Evolutionary conservation across 1,140 invertebrate genomes (phyloP), one percentile per base, ranked within the genome.

Genomic region (Portunus trituberculatus): DNA sequence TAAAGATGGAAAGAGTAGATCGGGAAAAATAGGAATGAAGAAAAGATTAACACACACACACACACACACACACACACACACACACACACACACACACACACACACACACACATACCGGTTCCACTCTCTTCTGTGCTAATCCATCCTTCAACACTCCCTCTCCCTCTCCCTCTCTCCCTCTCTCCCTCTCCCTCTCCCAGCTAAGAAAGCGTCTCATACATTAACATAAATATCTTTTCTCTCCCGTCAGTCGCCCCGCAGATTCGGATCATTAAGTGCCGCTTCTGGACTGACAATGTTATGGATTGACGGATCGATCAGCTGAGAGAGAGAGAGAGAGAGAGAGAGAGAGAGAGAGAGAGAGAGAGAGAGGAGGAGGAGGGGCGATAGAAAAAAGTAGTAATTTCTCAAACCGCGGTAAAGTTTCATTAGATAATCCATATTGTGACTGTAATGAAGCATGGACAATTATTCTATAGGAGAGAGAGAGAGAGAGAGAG

Each of bases 281-380:
- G 88, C 83, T 28, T n/a, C n/a, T 16, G 25, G 29, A 39, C 31
- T 91, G 93, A 91, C 93, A 84, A 32, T 67, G 67, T 48, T 94
- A 94, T 94, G 28, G 52, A 94, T 94, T 12, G 93, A 10, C 45
- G 59, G 16, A 94, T 91, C 39, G 93, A 94, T 94, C 93, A 91
- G 39, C 45, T 8, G 16, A 45, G 82, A 92, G 91, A 92, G 59
- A 92, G 91, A 92, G 59, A 76, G 90, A 91, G 90, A 91, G 90
- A 91, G 90, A 59, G 90, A 59, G 90, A 59, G 90, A 91, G 90
- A 29, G 48, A 59, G 90, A 29, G 90, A 59, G 45, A 45, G 45
- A 45, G 32, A 89, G 87, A 89, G 39, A 89, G 87, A 46, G 39
- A 91, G 46, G 29, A 46, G 52, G 89, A 91, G 89, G 91, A 32